Evolutionary conservation across 92 coral and sea anemone genomes (phyloP).

Genomic region (Phenganax subtilis): DNA sequence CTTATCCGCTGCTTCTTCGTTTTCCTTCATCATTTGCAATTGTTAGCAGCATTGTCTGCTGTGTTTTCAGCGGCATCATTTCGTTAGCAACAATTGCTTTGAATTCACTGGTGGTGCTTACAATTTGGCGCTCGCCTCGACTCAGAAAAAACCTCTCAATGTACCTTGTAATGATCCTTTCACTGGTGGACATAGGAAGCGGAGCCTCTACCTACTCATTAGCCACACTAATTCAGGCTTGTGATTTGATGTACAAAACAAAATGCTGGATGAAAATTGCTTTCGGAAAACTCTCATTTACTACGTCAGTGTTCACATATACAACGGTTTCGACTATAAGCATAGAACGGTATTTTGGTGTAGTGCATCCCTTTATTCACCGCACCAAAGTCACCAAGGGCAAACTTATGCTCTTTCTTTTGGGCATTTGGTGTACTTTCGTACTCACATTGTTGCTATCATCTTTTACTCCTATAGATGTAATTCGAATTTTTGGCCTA

Average conservation of each 20-base stretch:
- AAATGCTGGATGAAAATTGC: not conserved
- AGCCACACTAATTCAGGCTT: not conserved
- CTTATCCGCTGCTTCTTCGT: not conserved
- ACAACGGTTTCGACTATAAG: not conserved
- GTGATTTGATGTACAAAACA: not conserved
- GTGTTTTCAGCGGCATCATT: not conserved
- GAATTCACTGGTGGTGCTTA: not conserved
- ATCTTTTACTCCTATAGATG: not conserved
- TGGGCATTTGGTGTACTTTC: not conserved
- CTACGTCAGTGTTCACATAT: not conserved
- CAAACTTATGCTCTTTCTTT: not conserved
- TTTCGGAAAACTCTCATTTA: not conserved
- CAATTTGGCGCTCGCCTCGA: conserved; percentile 5
- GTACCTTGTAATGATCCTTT: conserved; percentile 16
- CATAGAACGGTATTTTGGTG: conserved; percentile 20
- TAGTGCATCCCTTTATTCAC: conserved; percentile 1
- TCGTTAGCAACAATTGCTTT: not conserved
- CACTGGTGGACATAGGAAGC: not conserved
- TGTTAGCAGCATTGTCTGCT: not conserved
- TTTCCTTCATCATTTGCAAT: not conserved
- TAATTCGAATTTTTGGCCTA: not conserved
- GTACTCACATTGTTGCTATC: not conserved
- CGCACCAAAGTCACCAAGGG: conserved; percentile 3
- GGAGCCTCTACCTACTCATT: not conserved
- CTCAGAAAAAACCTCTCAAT: not conserved